phyloP scores from a whole-genome alignment of 1,140 invertebrate genomes.

The Caenorhabditis brenneri region DNA sequence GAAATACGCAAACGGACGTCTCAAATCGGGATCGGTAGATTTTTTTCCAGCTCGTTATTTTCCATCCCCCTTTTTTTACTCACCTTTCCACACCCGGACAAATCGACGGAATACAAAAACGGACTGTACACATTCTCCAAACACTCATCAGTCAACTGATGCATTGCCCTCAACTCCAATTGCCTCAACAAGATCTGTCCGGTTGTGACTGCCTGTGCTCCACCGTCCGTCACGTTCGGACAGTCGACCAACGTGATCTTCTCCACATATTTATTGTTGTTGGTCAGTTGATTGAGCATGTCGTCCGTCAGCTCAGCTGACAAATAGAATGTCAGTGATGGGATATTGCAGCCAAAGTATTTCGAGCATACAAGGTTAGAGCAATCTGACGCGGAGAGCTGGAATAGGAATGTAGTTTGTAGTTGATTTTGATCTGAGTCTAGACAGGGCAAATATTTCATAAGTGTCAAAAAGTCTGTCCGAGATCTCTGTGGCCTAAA shows the following conservation, averaged over 20 bases:
- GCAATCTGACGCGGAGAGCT: conserved; percentile 58
- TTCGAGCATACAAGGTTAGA: conserved; percentile 48
- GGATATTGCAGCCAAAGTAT: conserved; percentile 57
- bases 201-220: conserved; percentile 59
- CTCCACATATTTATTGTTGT: conserved; percentile 57
- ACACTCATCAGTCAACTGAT: conserved; percentile 60
- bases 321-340: conserved; percentile 62
- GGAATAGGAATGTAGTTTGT: conserved; percentile 49
- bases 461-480: not conserved
- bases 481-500: not conserved
- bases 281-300: conserved; percentile 56
- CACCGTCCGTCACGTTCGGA: conserved; percentile 62
- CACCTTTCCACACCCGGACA: conserved; percentile 67
- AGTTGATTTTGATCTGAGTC: not conserved
- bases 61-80: not conserved
- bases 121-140: conserved; percentile 60
- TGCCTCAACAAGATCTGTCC: conserved; percentile 53
- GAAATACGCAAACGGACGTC: too few relatives aligned
- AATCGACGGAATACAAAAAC: conserved; percentile 61
- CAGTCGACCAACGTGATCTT: conserved; percentile 66
- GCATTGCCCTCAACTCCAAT: conserved; percentile 61
- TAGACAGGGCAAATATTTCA: too few relatives aligned
- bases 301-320: conserved; percentile 67
- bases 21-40: too few relatives aligned
- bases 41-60: not conserved